Conservation (phyloP, 2,113 vertebrate species). For the Saguinus midas region DNA sequence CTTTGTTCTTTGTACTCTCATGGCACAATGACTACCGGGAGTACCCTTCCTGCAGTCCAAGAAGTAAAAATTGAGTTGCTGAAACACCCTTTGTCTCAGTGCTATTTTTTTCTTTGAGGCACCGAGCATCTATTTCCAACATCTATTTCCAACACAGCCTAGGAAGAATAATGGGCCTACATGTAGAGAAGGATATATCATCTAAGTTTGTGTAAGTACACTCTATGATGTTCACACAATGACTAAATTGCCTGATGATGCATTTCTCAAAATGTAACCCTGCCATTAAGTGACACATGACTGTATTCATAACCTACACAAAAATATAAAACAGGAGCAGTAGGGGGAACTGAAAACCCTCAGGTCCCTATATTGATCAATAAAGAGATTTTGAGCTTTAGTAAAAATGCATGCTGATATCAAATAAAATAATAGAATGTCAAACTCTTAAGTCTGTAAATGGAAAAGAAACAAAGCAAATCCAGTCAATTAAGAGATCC, state of each 20-base stretch:
- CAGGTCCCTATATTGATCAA: neutral
- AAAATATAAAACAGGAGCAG: neutral
- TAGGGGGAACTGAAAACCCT: neutral
- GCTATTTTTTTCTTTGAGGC: too few relatives aligned
- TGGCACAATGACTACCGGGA: too few relatives aligned
- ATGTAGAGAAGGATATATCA: neutral
- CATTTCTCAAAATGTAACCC: neutral
- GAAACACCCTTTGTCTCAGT: too few relatives aligned
- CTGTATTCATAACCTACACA: neutral
- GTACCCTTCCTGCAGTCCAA: too few relatives aligned
- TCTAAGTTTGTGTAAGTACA: neutral
- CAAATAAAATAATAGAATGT: neutral
- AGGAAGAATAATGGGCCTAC: neutral
- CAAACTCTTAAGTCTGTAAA: neutral
- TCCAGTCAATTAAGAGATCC: neutral
- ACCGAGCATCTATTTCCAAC: too few relatives aligned
- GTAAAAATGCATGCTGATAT: neutral
- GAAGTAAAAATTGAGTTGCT: too few relatives aligned
- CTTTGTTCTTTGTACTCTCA: too few relatives aligned
- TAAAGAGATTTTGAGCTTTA: neutral
- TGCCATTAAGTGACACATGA: neutral
- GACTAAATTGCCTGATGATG: neutral
- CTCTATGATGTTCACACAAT: neutral
- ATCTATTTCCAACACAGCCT: neutral
- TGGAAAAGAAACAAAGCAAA: constrained; percentile 13